Evolutionary conservation across 2,797 vertebrate genomes (phyloP).

Genomic region (Calcarius lapponicus): DNA sequence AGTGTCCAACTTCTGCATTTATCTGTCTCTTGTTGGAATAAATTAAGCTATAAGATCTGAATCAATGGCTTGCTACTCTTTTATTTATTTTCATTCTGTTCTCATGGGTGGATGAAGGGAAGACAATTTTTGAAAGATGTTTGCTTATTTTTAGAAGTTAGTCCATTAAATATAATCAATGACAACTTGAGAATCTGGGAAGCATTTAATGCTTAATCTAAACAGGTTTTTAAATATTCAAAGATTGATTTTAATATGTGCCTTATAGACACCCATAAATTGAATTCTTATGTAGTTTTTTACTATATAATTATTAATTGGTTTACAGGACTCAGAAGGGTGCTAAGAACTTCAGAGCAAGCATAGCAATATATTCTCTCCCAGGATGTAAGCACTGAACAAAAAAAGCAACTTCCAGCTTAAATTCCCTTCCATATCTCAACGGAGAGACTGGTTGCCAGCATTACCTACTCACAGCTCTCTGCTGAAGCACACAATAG

Average conservation of each 20-base stretch:
- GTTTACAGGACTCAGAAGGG: neutral
- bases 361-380: neutral
- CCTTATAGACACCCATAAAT: neutral
- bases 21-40: neutral
- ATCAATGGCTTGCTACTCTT: neutral
- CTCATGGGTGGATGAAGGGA: neutral
- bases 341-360: neutral
- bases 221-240: neutral
- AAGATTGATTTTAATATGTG: neutral
- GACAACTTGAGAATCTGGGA: neutral
- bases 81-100: neutral
- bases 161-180: neutral
- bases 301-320: neutral
- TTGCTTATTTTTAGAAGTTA: constrained; percentile 16
- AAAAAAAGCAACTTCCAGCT: neutral
- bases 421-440: neutral
- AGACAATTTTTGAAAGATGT: neutral
- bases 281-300: neutral
- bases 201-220: neutral
- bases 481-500: neutral
- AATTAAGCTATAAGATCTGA: neutral
- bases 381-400: neutral
- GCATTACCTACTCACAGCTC: neutral
- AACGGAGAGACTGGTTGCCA: neutral
- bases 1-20: neutral